phyloP scores from a whole-genome alignment of 2,888 invertebrate species.

The Caenorhabditis afra region DNA sequence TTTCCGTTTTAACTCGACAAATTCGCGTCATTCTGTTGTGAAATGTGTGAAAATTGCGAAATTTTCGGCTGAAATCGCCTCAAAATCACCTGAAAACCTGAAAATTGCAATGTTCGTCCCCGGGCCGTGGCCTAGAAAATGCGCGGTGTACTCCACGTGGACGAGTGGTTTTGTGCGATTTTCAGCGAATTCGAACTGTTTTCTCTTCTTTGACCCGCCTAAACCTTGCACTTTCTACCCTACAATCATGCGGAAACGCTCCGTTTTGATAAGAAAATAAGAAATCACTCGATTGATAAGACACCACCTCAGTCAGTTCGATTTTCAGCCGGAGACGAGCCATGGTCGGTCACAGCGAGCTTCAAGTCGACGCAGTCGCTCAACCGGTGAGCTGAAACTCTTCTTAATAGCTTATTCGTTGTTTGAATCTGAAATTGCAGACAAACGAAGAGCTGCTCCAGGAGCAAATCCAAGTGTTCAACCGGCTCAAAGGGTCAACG shows the following conservation, averaged over 20 bases:
- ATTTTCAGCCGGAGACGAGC: slow-evolving; percentile 14
- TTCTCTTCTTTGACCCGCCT: neutral
- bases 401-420: neutral
- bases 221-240: slow-evolving; percentile 40
- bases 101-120: no score
- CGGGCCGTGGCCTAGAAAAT: no score
- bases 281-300: slow-evolving; percentile 13
- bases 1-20: neutral
- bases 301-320: slow-evolving; percentile 13
- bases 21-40: neutral
- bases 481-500: slow-evolving; percentile 43
- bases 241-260: slow-evolving; percentile 28
- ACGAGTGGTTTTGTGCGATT: no score
- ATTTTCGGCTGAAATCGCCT: no score
- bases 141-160: no score
- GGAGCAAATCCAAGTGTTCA: slow-evolving; percentile 42
- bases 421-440: slow-evolving; percentile 11
- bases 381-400: slow-evolving; percentile 27
- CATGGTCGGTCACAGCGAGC: slow-evolving; percentile 41
- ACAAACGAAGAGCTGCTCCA: slow-evolving; percentile 36
- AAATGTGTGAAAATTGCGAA: no score
- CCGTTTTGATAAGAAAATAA: neutral
- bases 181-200: neutral
- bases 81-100: no score
- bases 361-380: neutral